Percentiles rank a stretch among this genome's conserved stretches.
Evolutionary conservation across 2,113 vertebrate genomes (phyloP).

Genomic region (Hymenochirus boettgeri): DNA sequence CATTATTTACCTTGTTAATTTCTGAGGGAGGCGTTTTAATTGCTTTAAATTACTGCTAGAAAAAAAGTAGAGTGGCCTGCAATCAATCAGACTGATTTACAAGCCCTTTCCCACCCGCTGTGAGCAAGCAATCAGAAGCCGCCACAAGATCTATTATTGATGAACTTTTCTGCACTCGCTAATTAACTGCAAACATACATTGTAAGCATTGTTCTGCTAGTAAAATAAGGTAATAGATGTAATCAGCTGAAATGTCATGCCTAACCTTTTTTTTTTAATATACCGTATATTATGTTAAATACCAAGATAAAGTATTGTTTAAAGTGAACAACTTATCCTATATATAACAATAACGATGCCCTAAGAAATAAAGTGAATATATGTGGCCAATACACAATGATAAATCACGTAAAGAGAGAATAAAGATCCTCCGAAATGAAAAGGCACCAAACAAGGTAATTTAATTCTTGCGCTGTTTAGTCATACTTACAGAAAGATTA

Average conservation of each 20-base stretch:
- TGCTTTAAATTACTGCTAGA: constrained; percentile 57
- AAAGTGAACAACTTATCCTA: not conserved
- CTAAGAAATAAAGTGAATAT: too few species aligned
- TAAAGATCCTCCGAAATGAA: too few species aligned
- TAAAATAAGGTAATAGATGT: constrained; percentile 15
- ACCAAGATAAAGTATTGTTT: not conserved
- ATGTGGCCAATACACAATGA: not conserved
- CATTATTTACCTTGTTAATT: constrained; percentile 57
- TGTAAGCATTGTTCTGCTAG: constrained; percentile 44
- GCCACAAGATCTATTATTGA: constrained; percentile 74
- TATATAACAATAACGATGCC: not conserved
- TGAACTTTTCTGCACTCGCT: constrained; percentile 71
- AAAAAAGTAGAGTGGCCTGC: constrained; percentile 56
- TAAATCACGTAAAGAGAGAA: too few species aligned
- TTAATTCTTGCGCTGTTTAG: not conserved
- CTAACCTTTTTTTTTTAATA: constrained; percentile 31
- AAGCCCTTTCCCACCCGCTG: constrained; percentile 56
- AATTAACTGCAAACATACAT: constrained; percentile 69
- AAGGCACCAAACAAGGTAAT: not conserved
- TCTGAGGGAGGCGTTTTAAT: constrained; percentile 51
- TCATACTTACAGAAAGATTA: not conserved
- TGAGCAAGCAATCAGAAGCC: constrained; percentile 68
- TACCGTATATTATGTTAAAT: constrained; percentile 29
- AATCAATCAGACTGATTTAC: constrained; percentile 62
- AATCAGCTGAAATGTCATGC: constrained; percentile 38